Percentiles rank a stretch among this genome's conserved stretches.
These are phyloP conservation scores for Cyanoramphus novaezelandiae DNA, from an alignment of 2,113 vertebrate genomes.

Conservation along the genomic window DNA sequence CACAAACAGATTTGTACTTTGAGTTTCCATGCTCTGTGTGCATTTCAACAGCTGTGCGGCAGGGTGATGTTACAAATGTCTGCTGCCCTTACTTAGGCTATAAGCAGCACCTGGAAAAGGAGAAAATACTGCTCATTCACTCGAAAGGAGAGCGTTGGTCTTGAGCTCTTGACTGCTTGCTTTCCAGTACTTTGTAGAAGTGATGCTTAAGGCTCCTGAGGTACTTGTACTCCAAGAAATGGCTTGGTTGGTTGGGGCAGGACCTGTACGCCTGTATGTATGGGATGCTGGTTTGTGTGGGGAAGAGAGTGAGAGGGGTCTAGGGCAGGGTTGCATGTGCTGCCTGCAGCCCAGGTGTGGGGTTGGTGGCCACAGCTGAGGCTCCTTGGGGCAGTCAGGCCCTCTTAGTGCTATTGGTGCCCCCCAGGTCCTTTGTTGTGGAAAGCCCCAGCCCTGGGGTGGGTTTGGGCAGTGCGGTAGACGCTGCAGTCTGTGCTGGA, in stretches of 20 bases:
- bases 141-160: not conserved
- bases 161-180: not conserved
- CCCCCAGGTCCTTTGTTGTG: fast-evolving
- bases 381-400: fast-evolving
- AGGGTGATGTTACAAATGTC: not conserved
- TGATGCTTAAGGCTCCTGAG: not conserved
- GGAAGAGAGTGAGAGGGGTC: not conserved
- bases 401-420: fast-evolving
- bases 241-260: fast-evolving
- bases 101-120: not conserved
- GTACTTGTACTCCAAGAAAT: not conserved
- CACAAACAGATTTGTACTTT: slow-evolving; percentile 57
- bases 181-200: not conserved
- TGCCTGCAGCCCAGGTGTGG: not conserved
- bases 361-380: not conserved
- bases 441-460: fast-evolving
- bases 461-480: fast-evolving
- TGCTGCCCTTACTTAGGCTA: not conserved
- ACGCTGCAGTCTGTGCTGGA: fast-evolving
- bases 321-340: not conserved
- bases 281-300: not conserved
- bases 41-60: fast-evolving
- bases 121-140: not conserved
- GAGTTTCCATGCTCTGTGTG: not conserved
- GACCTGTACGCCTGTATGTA: too few relatives aligned